Evolutionary conservation across 2,113 vertebrate species (phyloP), one percentile per base, ranked within the genome.

Genomic region (Heterocephalus glaber): DNA sequence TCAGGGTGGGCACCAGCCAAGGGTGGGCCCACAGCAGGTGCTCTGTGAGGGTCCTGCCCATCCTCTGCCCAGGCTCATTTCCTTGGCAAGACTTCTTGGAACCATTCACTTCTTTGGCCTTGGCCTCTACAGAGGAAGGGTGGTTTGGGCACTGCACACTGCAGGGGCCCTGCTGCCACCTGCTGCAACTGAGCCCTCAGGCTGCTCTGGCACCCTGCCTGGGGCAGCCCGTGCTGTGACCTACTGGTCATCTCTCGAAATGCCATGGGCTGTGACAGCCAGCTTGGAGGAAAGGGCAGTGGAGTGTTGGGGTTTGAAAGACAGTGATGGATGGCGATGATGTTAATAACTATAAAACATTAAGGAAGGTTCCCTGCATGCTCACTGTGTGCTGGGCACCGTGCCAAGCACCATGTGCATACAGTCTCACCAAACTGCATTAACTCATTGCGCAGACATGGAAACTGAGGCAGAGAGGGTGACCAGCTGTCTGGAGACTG

Each of bases 61-160:
- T 30, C 41, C 66, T 47, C 16, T 61, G 20, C 61, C 49, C 61
- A 38, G 19, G 33, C 61, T 44, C 22, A 4, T 74, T 90, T n/a
- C 35, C 61, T 77, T 0, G 1, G 52, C 3, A 12, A 70, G 52
- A 44, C 35, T 84, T 65, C 35, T 52, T 30, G 2, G 12, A 47
- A 38, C 44, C 22, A n/a, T 11, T 16, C 47, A 6, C 14, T 1
- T 7, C 70, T 33, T 19, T 58, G 14, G 52, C 30, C 49, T 88
- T 30, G 20, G 19, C 3, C 20, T n/a, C 19, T 30, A 61, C 30
- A 74, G 54, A 60, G 33, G n/a, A n/a, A 4, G 58, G 4, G 7
- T 11, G 13, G 13, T 11, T 7, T 2, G 2, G 10, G 2, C 26
- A 9, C 38, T 14, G 19, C 0, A 0, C 30, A 19, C 20, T 9